phyloP scores from a whole-genome alignment of 1,140 invertebrate species.

The Penaeus chinensis region DNA sequence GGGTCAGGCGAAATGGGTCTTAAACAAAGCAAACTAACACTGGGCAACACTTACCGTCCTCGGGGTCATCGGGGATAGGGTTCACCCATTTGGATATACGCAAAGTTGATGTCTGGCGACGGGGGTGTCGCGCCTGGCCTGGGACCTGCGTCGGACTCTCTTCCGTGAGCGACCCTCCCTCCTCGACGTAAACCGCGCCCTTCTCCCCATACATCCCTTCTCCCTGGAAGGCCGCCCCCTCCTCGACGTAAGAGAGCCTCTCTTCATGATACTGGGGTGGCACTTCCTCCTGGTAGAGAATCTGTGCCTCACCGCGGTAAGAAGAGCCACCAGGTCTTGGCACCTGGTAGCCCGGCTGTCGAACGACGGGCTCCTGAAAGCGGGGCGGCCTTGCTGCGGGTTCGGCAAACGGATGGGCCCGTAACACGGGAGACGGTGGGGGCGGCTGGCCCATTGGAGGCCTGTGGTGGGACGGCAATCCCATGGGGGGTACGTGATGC shows the following conservation, averaged over 20 bases:
- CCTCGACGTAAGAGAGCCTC: too few species aligned
- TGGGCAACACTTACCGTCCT: conserved; percentile 54
- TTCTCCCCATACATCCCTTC: not conserved
- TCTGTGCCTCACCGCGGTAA: too few species aligned
- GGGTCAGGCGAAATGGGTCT: too few species aligned
- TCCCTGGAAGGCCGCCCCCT: too few species aligned
- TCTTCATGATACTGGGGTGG: too few species aligned
- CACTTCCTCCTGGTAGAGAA: too few species aligned
- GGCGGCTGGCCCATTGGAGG: conserved; percentile 4
- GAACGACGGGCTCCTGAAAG: too few species aligned
- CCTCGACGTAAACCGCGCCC: not conserved
- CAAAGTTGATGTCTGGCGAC: conserved; percentile 44
- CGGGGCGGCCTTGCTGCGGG: too few species aligned
- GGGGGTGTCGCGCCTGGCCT: not conserved
- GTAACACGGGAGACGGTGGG: not conserved
- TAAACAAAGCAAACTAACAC: too few species aligned
- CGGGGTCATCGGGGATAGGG: conserved; percentile 62
- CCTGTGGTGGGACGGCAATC: not conserved
- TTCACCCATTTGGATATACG: conserved; percentile 63
- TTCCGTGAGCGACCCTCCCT: not conserved
- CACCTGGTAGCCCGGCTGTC: too few species aligned
- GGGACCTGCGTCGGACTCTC: not conserved
- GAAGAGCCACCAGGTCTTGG: too few species aligned
- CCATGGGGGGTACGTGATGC: not conserved
- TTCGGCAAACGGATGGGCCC: too few species aligned